phyloP scores from a whole-genome alignment of 2,888 invertebrate species.

The Eilema depressum region DNA sequence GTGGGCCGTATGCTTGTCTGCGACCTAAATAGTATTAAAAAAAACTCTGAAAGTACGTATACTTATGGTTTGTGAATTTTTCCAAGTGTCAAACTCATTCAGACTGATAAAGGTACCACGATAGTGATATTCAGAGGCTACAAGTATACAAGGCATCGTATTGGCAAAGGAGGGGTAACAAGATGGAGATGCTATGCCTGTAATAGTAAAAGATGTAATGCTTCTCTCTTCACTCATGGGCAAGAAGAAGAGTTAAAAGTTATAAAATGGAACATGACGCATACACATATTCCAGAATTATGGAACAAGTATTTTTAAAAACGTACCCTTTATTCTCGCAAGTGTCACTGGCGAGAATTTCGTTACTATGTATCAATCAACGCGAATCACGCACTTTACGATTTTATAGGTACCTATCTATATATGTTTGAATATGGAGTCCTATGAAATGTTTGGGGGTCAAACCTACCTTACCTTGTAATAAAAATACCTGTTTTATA shows the following conservation, averaged over 20 bases:
- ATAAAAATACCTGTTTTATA: too few relatives aligned
- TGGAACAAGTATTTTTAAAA: not conserved
- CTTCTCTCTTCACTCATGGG: not conserved
- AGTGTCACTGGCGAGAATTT: too few relatives aligned
- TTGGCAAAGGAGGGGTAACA: constrained; percentile 24
- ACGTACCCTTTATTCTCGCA: too few relatives aligned
- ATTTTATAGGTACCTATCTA: too few relatives aligned
- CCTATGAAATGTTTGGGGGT: too few relatives aligned
- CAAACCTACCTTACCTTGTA: too few relatives aligned
- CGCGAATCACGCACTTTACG: too few relatives aligned
- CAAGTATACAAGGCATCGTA: constrained; percentile 25
- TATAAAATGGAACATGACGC: not conserved
- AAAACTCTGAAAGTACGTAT: not conserved
- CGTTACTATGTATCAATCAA: too few relatives aligned
- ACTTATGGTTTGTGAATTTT: constrained; percentile 14
- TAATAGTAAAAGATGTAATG: constrained; percentile 5
- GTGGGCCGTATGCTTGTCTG: too few relatives aligned
- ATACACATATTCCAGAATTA: constrained; percentile 6
- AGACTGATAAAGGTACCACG: constrained; percentile 14
- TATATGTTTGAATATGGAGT: too few relatives aligned
- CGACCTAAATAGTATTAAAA: too few relatives aligned
- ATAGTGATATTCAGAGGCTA: constrained; percentile 9
- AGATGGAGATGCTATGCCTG: constrained; percentile 20
- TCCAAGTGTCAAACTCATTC: constrained; percentile 27
- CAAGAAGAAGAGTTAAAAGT: not conserved